Evolutionary conservation across 2,113 vertebrate species (phyloP), one percentile per base, ranked within the genome.

Genomic region (Irena cyanogastra): DNA sequence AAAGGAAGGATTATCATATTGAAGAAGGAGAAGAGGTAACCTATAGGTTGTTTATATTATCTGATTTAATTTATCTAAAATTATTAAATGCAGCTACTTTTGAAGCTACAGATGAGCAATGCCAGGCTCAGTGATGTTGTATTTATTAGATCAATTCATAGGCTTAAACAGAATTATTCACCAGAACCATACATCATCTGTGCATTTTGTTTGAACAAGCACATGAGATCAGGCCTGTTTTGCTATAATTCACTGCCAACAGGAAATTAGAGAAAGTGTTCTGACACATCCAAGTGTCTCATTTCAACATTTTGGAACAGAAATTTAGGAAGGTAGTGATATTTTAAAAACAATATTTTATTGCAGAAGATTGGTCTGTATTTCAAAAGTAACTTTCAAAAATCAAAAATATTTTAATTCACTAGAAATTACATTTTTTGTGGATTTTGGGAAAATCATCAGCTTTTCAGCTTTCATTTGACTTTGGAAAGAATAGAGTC

Each of bases 1-100:
- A 97, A 94, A 98, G 99, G 89, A 99, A 99, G 90, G 99, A 99
- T 97, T 99, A 99, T 94, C 99, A 99, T 80, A 98, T 99, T 42
- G 99, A 99, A 96, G 99, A 99, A 98, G 99, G 99, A 54, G 99
- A 99, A 97, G 99, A 99, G 99, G 99, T 99, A 98, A 98, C 70
- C 24, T 49, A n/a, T 26, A 37, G 6, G 3, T 10, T 63, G 27
- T 71, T 83, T 64, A 31, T 59, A 47, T 88, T 80, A 68, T 60
- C 24, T 59, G 16, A 6, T 95, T 91, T 35, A 63, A 4, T 95
- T 92, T 39, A 59, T 87, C 44, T 75, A 1, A 71, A 54, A 71
- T 45, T 4, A n/a, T 69, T 81, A 81, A 86, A 81, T 45, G 23
- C 26, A 86, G 41, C 56, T 86, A 61, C 24, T 63, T 72, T 68